phyloP scores from a whole-genome alignment of 1,140 invertebrate genomes.

The Drosophila ercepeae region DNA sequence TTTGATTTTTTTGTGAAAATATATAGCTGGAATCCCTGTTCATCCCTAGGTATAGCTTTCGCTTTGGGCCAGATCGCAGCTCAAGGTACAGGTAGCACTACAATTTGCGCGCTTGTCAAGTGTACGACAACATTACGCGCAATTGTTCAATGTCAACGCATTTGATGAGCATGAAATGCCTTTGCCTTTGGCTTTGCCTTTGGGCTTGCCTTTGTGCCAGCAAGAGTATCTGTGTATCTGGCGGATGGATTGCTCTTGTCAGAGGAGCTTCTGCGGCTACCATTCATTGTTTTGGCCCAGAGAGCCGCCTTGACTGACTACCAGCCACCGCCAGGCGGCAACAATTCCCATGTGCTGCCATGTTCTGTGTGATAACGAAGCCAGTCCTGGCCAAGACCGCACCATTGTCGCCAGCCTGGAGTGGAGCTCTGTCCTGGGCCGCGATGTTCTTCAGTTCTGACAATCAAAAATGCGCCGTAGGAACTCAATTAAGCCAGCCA shows the following conservation, averaged over 20 bases:
- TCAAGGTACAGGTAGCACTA: slow-evolving; percentile 70
- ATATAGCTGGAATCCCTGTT: background rate
- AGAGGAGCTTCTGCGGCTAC: slow-evolving; percentile 20
- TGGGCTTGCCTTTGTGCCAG: slow-evolving; percentile 8
- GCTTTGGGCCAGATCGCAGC: slow-evolving; percentile 44
- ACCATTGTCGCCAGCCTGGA: slow-evolving; percentile 48
- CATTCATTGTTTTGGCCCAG: slow-evolving; percentile 67
- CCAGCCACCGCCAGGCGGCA: slow-evolving; percentile 31
- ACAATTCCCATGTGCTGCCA: slow-evolving; percentile 80
- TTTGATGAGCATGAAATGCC: slow-evolving; percentile 81
- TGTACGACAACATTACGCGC: slow-evolving; percentile 82
- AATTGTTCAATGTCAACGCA: slow-evolving; percentile 82
- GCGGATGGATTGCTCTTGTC: slow-evolving; percentile 61
- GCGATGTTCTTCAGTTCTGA: slow-evolving; percentile 41
- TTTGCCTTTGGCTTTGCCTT: slow-evolving; percentile 29
- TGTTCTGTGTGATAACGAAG: slow-evolving; percentile 77
- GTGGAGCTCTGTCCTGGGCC: slow-evolving; percentile 20
- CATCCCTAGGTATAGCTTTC: slow-evolving; percentile 43
- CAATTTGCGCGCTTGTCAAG: slow-evolving; percentile 82
- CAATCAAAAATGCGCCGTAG: slow-evolving; percentile 66
- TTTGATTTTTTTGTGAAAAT: background rate
- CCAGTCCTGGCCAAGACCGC: slow-evolving; percentile 31
- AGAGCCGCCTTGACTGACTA: slow-evolving; percentile 23
- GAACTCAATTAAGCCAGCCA: slow-evolving; percentile 71
- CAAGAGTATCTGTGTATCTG: background rate